Evolutionary conservation across 2,888 invertebrate genomes (phyloP), one percentile per base, ranked within the genome.

Genomic region (Catotricha subobsoleta): DNA sequence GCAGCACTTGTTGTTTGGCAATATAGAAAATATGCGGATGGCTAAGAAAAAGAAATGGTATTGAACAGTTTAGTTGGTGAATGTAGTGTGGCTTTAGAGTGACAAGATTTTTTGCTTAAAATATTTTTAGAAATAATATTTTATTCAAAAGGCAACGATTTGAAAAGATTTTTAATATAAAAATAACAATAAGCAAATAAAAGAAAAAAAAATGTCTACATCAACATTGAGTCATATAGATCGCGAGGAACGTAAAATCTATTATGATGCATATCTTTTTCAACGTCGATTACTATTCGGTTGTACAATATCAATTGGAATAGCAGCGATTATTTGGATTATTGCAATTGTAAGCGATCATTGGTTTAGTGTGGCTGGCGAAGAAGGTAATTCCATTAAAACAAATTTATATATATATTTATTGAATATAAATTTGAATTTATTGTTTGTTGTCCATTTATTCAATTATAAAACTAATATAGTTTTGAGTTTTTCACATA

Each of bases 271-370:
- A 3, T 63, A 79, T 42, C 67, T 80, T 49, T 68, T 80, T 39
- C 81, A 82, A 56, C 68, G 80, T 38, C 67, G 80, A 10, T 67
- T 78, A n/a, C 67, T 83, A 25, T 70, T 81, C 42, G 74, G 69
- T 1, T 78, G 79, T 52, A 81, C 80, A 0, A 57, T 71, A 10
- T 60, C 78, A 10, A 68, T 80, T 34, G 74, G 76, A 1, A 51
- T 81, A 1, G 72, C 73, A 19, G 66, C 74, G 3, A 67, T 80
- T 41, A 54, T 80, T 30, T 83, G 82, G 82, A 72, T 77, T 34
- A 62, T 74, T 12, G 78, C 82, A 18, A 74, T 82, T 37, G 70
- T 76, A 46, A 81, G 81, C 3, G 71, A 76, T 53, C 74, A 76
- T 52, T 83, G 82, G 82, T 74, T 74, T 49, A 67, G 69, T 33